Evolutionary conservation across 2,797 vertebrate genomes (phyloP).

Genomic region (Luscinia megarhynchos): DNA sequence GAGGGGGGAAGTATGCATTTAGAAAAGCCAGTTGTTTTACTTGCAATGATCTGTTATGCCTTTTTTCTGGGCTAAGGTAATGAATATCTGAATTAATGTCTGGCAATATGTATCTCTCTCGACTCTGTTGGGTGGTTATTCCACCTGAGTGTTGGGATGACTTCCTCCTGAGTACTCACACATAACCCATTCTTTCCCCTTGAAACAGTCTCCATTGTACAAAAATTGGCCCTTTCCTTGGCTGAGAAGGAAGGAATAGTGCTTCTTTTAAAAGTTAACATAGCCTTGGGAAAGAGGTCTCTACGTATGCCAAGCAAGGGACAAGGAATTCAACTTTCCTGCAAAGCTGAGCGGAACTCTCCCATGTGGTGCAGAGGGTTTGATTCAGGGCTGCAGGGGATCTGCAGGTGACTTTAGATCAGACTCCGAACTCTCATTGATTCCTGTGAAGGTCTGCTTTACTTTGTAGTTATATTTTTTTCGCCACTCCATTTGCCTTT

Average conservation of each 20-base stretch:
- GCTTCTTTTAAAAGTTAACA: not conserved
- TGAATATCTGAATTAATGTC: not conserved
- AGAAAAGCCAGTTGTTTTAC: not conserved
- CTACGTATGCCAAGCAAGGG: not conserved
- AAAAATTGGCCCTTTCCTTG: not conserved
- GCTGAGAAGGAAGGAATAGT: not conserved
- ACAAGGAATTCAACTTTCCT: not conserved
- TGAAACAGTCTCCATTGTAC: not conserved
- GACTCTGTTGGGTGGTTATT: not conserved
- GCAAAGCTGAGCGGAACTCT: not conserved
- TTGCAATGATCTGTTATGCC: not conserved
- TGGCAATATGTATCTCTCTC: not conserved
- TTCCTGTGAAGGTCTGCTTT: not conserved
- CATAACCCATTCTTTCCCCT: not conserved
- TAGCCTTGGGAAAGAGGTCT: not conserved
- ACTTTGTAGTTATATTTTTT: not conserved
- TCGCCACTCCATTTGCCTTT: fast-evolving
- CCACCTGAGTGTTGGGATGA: not conserved
- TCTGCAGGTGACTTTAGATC: not conserved
- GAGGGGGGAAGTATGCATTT: not conserved
- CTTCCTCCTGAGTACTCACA: not conserved
- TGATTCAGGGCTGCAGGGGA: not conserved
- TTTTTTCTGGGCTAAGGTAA: not conserved
- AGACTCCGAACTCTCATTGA: not conserved
- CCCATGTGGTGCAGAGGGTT: not conserved